These are phyloP conservation scores for Brachyhypopomus gauderio DNA, from an alignment of 2,113 vertebrate species.

Conservation along the genomic window DNA sequence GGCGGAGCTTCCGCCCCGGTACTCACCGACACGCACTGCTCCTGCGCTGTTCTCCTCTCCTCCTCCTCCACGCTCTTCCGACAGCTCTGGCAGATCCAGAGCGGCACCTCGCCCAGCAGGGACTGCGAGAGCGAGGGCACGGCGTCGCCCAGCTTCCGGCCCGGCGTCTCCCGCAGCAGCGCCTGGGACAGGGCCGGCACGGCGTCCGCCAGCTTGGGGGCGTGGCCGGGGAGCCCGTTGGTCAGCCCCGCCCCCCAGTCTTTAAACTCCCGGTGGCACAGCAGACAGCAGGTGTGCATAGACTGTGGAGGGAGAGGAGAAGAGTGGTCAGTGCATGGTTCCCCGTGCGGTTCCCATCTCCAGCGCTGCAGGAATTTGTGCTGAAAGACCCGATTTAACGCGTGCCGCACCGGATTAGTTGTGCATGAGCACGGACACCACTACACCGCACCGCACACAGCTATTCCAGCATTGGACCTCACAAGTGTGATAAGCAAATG, in stretches of 20 bases:
- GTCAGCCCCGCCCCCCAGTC: conserved; percentile 90
- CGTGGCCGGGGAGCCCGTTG: conserved; percentile 88
- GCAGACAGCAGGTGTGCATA: conserved; percentile 94
- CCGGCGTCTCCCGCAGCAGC: conserved; percentile 87
- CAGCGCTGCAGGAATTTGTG: too few relatives aligned
- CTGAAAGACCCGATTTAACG: too few relatives aligned
- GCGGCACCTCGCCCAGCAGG: conserved; percentile 94
- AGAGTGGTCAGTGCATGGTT: neutral
- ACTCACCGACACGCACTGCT: conserved; percentile 86
- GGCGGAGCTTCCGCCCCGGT: too few relatives aligned
- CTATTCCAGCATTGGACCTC: too few relatives aligned
- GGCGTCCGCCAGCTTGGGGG: conserved; percentile 83
- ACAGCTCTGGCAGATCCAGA: conserved; percentile 99
- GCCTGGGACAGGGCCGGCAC: conserved; percentile 94
- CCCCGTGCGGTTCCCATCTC: too few relatives aligned
- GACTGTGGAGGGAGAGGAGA: conserved; percentile 74
- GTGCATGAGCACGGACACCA: too few relatives aligned
- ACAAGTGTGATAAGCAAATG: too few relatives aligned
- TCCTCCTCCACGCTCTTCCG: conserved; percentile 97
- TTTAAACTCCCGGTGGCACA: conserved; percentile 95
- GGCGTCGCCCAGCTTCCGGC: conserved; percentile 86
- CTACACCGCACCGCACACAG: too few relatives aligned
- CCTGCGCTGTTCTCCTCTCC: conserved; percentile 87
- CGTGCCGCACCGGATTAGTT: too few relatives aligned
- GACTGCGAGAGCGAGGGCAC: conserved; percentile 95